These are phyloP conservation scores for Protonemura montana DNA, from an alignment of 2,888 invertebrate species.

Conservation along the genomic window DNA sequence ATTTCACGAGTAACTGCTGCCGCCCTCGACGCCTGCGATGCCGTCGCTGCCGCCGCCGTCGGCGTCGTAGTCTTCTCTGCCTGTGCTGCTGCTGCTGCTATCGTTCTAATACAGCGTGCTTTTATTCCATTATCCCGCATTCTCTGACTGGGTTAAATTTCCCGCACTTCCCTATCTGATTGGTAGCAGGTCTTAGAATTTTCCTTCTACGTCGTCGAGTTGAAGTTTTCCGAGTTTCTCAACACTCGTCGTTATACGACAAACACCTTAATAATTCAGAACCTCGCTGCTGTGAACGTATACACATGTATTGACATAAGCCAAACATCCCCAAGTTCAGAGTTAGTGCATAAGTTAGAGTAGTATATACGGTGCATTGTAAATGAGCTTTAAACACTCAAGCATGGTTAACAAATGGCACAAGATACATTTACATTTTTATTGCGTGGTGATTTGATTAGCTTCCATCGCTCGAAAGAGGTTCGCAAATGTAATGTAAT, in stretches of 20 bases:
- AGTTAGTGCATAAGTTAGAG: neutral
- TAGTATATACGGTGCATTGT: slow-evolving; percentile 1
- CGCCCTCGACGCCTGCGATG: neutral
- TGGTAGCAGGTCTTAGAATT: slow-evolving; percentile 3
- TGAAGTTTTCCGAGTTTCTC: neutral
- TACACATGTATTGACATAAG: slow-evolving; percentile 12
- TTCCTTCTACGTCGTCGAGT: slow-evolving; percentile 7
- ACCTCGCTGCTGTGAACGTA: slow-evolving; percentile 12
- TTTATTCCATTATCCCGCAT: slow-evolving; percentile 12
- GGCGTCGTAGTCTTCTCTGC: neutral
- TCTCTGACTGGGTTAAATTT: slow-evolving; percentile 12
- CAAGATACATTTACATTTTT: slow-evolving; percentile 3
- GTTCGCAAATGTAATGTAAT: slow-evolving; percentile 12
- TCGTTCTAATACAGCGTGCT: neutral
- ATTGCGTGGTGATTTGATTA: neutral
- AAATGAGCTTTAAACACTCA: slow-evolving; percentile 7
- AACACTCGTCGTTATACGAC: slow-evolving; percentile 1
- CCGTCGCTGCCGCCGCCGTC: neutral
- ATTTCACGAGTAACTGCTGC: slow-evolving; percentile 2
- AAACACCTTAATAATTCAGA: slow-evolving; percentile 12
- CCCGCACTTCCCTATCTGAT: slow-evolving; percentile 12
- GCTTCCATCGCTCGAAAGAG: neutral
- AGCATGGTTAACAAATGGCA: neutral
- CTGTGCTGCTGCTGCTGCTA: neutral
- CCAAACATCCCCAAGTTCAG: slow-evolving; percentile 12